Percentiles rank a stretch among this genome's conserved stretches.
phyloP scores from a whole-genome alignment of 2,888 invertebrate genomes.

The Nasonia oneida region DNA sequence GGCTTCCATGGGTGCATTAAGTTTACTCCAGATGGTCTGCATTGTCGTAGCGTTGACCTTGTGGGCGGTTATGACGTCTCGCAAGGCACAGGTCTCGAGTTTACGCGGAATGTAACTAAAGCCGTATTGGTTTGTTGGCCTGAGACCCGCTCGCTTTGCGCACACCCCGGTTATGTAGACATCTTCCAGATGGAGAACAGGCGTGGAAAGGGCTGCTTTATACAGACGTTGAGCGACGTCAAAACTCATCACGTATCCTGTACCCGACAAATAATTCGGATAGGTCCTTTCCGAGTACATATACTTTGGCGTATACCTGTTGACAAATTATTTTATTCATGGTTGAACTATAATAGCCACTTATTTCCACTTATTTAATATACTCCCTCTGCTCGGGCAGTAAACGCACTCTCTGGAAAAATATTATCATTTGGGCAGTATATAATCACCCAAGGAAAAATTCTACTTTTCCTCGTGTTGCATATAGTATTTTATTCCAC shows the following conservation, averaged over 20 bases:
- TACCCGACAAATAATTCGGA: slow-evolving; percentile 91
- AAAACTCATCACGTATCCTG: slow-evolving; percentile 88
- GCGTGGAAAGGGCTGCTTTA: slow-evolving; percentile 84
- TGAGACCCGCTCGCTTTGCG: slow-evolving; percentile 82
- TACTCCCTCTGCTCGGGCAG: no score
- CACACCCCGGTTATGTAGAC: slow-evolving; percentile 90
- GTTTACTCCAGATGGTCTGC: slow-evolving; percentile 76
- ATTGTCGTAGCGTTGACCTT: slow-evolving; percentile 80
- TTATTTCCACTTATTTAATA: no score
- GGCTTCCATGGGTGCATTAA: slow-evolving; percentile 65
- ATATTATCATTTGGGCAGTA: no score
- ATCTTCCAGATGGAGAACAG: slow-evolving; percentile 89
- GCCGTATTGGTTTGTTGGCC: slow-evolving; percentile 83
- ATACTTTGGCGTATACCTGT: slow-evolving; percentile 89
- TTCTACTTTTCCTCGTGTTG: no score
- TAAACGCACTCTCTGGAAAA: no score
- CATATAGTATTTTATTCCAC: no score
- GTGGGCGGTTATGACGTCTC: slow-evolving; percentile 81
- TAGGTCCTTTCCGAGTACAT: slow-evolving; percentile 87
- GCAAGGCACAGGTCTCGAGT: slow-evolving; percentile 80
- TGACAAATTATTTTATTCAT: neutral
- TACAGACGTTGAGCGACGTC: slow-evolving; percentile 85
- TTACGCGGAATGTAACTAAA: slow-evolving; percentile 82
- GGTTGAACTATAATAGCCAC: no score
- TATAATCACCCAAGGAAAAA: no score